Percentiles rank a stretch among this genome's conserved stretches.
Conservation (phyloP, 2,797 vertebrate genomes). For the Rhynchonycteris naso region DNA sequence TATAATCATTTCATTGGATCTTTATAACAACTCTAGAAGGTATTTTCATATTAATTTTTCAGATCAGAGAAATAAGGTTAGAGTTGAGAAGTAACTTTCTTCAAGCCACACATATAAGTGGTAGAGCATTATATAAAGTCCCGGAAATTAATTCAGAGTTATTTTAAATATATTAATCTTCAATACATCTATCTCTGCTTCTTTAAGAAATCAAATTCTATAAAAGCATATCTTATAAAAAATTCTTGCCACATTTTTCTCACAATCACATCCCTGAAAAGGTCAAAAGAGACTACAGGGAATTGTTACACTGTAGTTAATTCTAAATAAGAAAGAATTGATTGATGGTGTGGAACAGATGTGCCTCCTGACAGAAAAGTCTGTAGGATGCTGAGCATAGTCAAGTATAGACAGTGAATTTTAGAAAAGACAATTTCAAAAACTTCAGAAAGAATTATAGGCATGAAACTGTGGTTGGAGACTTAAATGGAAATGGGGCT, state of each 20-base stretch:
- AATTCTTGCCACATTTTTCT: slow-evolving; percentile 33
- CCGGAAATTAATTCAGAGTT: background rate
- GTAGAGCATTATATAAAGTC: background rate
- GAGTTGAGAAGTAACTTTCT: slow-evolving; percentile 6
- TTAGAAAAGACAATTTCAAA: slow-evolving; percentile 30
- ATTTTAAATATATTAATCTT: background rate
- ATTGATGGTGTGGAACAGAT: slow-evolving; percentile 32
- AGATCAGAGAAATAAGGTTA: background rate
- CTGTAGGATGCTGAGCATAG: background rate
- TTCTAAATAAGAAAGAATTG: slow-evolving; percentile 45
- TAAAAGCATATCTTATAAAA: slow-evolving; percentile 3
- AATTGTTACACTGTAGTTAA: slow-evolving; percentile 38
- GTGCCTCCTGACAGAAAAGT: background rate
- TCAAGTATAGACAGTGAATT: background rate
- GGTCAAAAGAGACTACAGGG: slow-evolving; percentile 35
- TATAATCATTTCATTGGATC: slow-evolving; percentile 15
- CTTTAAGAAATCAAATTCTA: slow-evolving; percentile 17
- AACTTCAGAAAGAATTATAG: background rate
- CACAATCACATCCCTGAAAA: slow-evolving; percentile 41
- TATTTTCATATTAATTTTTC: background rate
- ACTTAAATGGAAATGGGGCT: background rate
- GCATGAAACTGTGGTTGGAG: background rate
- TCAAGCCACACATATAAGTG: background rate
- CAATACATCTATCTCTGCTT: background rate
- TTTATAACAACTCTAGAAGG: background rate